Evolutionary conservation across 2,797 vertebrate genomes (phyloP), one percentile per base, ranked within the genome.

Genomic region (Corythornis leucogaster): DNA sequence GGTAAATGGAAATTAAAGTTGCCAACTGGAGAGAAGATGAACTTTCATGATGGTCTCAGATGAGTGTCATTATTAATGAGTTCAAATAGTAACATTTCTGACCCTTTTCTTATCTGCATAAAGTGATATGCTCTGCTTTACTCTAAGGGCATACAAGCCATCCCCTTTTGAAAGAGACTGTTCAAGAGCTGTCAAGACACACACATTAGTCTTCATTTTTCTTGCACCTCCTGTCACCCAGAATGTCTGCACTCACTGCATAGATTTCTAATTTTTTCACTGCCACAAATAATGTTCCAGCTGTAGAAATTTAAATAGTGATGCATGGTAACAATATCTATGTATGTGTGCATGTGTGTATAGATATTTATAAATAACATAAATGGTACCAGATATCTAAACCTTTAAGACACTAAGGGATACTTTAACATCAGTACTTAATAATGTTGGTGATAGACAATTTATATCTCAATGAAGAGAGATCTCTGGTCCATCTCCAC

Each of bases 291-390:
- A 58, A 55, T 26, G 6, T 51, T 69, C 3, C 28, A 50, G 9
- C 6, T 80, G 13, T 33, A 63, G 19, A 80, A 87, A 35, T 74
- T 5, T 63, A 58, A 62, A 74, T 31, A 55, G 2, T 6, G 6
- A 26, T 35, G 55, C 2, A 31, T 2, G 2, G 5, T 28, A 64
- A 17, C 2, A 7, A 61, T 53, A 46, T 6, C 8, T 57, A 12
- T 46, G 2, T 40, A 1, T 51, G 1, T 48, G 3, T 15, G 6
- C 6, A 3, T 13, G 5, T 2, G 1, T 31, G 2, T 35, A 4
- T 50, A 35, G 42, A 13, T 30, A 14, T n/a, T 7, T 68, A 14
- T 24, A 51, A 63, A 83, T 51, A 53, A 51, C 30, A 48, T 64
- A 43, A 7, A 20, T 15, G 17, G 1, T 24, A 25, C 5, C 8